Evolutionary conservation across 1,140 invertebrate species (phyloP).

Genomic region (Contarinia nasturtii): DNA sequence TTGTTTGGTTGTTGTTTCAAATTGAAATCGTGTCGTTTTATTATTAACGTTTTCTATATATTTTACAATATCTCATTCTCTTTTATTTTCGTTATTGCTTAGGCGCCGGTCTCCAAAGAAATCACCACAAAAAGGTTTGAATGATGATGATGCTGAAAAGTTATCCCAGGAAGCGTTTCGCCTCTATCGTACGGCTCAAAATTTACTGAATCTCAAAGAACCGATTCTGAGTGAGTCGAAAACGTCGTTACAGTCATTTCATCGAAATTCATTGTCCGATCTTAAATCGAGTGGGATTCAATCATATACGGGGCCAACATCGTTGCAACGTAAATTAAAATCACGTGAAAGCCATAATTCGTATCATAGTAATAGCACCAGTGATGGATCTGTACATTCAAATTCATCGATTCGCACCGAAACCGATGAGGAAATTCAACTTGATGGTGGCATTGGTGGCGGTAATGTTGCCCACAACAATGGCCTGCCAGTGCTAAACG

Average conservation of each 20-base stretch:
- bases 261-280: constrained; percentile 9
- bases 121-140: constrained; percentile 8
- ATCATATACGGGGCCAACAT: constrained; percentile 9
- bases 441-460: not conserved
- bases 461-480: not conserved
- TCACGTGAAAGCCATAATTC: constrained; percentile 20
- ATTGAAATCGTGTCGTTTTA: too few relatives aligned
- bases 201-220: constrained; percentile 38
- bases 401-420: constrained; percentile 20
- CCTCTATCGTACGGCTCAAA: constrained; percentile 42
- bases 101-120: constrained; percentile 16
- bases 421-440: constrained; percentile 16
- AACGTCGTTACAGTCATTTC: constrained; percentile 4
- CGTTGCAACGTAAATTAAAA: constrained; percentile 13
- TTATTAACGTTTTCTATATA: too few relatives aligned
- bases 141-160: constrained; percentile 38
- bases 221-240: constrained; percentile 32
- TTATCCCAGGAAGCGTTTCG: constrained; percentile 45
- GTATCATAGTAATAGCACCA: constrained; percentile 21
- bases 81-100: constrained; percentile 1
- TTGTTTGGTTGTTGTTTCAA: too few relatives aligned
- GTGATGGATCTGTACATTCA: constrained; percentile 23
- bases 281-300: constrained; percentile 7
- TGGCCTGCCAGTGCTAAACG: not conserved
- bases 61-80: too few relatives aligned